Evolutionary conservation across 2,113 vertebrate species (phyloP), one percentile per base, ranked within the genome.

Genomic region (Erpornis zantholeuca): DNA sequence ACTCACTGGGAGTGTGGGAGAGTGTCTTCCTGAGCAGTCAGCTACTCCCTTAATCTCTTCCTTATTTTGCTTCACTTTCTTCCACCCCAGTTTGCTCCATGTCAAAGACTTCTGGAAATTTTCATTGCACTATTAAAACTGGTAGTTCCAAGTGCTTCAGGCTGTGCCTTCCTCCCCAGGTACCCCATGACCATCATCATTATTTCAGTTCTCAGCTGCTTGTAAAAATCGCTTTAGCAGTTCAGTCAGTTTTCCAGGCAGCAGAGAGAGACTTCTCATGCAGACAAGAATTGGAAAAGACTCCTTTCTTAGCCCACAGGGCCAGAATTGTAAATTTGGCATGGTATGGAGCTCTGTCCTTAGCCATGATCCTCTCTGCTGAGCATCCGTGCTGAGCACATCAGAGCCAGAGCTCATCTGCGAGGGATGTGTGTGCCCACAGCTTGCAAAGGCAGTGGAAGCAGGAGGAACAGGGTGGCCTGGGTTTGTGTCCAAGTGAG

Each of bases 381-480:
- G 16, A 15, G 36, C 1, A 0, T 69, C 68, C 31, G 29, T 15
- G 25, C 1, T 0, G 0, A 57, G 20, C 33, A 6, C 40, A 63
- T 65, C 19, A n/a, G 70, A 90, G 28, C 28, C 70, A 40, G 66
- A 1, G 3, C 50, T 72, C 42, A 1, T 29, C 50, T 31, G 8
- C 47, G 15, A 7, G 21, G 23, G 60, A 5, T 20, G 1, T 12
- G n/a, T 2, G 2, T 64, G 16, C 52, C 56, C 47, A 7, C 3
- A 19, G 3, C 16, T 0, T 0, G 52, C 15, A 10, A 63, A 87
- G 28, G 40, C 42, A 52, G 33, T 28, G 76, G 35, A 69, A 79
- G 75, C 22, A n/a, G 44, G 56, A 81, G 59, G 49, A 89, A 19
- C 28, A 42, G 36, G 5, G 36, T 42, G 47, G 21, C 38, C 65